Base-by-base conservation (phyloP, 2,113 vertebrate genomes). In the Phoxinus phoxinus region DNA sequence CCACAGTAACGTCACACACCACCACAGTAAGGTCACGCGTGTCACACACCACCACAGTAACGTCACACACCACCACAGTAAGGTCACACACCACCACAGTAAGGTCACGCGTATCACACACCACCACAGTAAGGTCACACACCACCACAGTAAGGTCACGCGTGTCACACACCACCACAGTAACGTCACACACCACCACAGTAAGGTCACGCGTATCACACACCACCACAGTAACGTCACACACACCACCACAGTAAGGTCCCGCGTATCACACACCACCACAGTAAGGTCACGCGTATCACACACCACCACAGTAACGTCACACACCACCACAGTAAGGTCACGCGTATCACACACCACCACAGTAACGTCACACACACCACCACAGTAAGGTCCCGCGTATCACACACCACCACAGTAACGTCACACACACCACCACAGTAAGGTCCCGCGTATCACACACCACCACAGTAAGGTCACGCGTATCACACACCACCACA, bases 71-170 rank as follows among this genome's bases (percentile, higher is more conserved):
- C n/a, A n/a, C n/a, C n/a, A n/a, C n/a, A n/a, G n/a, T n/a, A n/a
- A n/a, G n/a, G 0, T 32, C 32, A 32, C 32, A 3, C 98, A 99
- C 84, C 98, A 99, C 6, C 98, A 98, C 44, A 97, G 98, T 98
- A 93, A 91, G 1, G 25, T 53, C 27, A 11, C 17, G 6, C 25
- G 12, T 65, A 0, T 32, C 32, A 32, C 32, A 1, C 98, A 99
- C n/a, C n/a, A n/a, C n/a, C n/a, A n/a, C n/a, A n/a, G n/a, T n/a
- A n/a, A n/a, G n/a, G n/a, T n/a, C n/a, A n/a, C n/a, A n/a, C n/a
- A n/a, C n/a, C n/a, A 99, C 6, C 98, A 98, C 37, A 4, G 13
- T 51, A 51, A 51, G 13, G 48, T 51, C 48, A 51, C 13, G 13
- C 13, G 13, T 51, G 48, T 53, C 4, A 1, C 48, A 15, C 13